Evolutionary conservation across 2,113 vertebrate species (phyloP), one percentile per base, ranked within the genome.

Genomic region (Excalfactoria chinensis): DNA sequence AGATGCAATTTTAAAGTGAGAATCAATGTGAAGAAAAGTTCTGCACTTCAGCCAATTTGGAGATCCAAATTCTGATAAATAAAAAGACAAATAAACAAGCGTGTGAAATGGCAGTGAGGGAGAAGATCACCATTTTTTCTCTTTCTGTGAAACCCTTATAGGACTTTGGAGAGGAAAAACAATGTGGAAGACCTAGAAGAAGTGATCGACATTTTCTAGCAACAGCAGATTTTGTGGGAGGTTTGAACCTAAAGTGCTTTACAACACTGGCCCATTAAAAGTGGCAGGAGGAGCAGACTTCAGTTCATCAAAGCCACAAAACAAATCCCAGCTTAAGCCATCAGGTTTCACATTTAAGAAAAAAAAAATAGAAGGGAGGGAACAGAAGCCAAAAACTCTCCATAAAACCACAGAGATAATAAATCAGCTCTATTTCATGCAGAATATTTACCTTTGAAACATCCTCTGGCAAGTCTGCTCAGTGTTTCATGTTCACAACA

Each of bases 301-400:
- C 78, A 89, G 44, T 93, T 84, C 95, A 94, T 95, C 93, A 95
- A 86, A 95, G 85, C 90, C 86, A 58, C 75, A 59, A 73, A 95
- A 83, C 72, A 94, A 89, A 94, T 95, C 92, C 93, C 8, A 4
- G 60, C 79, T 95, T 95, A 93, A 95, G 46, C 64, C 79, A 56
- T 56, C 53, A 56, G 51, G 22, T 85, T 94, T 95, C 88, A 91
- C 79, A 63, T 40, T 21, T 8, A 60, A 51, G 64, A 66, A 78
- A 74, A 89, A 78, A 84, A 79, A 95, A 91, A 53, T 68, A 89
- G 76, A 95, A 93, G 32, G 6, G 62, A 64, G 76, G 86, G 76
- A 96, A 94, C 95, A 95, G 95, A 94, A 95, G 95, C 88, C 85
- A 91, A 96, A 95, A 93, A 5, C 0, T 1, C 56, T 94, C 92